phyloP scores from a whole-genome alignment of 2,113 vertebrate genomes.

The Dromiciops gliroides region DNA sequence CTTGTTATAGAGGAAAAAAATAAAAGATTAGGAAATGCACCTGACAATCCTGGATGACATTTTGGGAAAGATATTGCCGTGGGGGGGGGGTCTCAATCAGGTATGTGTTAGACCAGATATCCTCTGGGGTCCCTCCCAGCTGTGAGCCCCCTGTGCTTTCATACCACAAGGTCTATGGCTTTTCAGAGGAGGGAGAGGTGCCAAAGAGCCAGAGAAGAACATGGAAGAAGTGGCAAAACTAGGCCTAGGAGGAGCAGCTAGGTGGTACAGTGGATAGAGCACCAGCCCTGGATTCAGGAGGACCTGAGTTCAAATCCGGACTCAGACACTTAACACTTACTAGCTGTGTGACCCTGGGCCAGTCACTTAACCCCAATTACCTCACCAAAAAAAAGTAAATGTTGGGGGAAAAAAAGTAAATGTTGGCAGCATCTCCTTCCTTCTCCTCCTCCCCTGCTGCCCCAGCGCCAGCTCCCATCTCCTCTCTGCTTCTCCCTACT shows the following conservation, averaged over 20 bases:
- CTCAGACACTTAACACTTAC: too few species aligned
- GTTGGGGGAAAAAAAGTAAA: neutral
- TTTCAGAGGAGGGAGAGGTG: neutral
- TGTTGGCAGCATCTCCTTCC: neutral
- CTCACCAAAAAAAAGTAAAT: too few species aligned
- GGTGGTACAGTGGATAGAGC: too few species aligned
- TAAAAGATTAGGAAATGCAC: neutral
- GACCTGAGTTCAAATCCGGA: too few species aligned
- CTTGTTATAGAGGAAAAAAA: neutral
- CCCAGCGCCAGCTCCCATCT: neutral
- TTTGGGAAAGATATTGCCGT: neutral
- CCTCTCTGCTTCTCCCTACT: conserved; percentile 19
- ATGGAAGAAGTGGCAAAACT: neutral
- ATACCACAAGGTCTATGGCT: neutral
- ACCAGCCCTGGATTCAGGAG: too few species aligned
- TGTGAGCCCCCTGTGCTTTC: neutral
- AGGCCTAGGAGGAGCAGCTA: neutral
- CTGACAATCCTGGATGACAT: neutral
- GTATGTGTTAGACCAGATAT: neutral
- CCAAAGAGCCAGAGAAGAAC: neutral
- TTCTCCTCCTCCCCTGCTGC: too few species aligned
- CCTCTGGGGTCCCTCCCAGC: neutral
- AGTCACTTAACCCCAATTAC: too few species aligned
- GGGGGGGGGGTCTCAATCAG: neutral
- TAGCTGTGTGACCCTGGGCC: too few species aligned